phyloP scores from a whole-genome alignment of 2,113 vertebrate species.

The Indicator maculatus region DNA sequence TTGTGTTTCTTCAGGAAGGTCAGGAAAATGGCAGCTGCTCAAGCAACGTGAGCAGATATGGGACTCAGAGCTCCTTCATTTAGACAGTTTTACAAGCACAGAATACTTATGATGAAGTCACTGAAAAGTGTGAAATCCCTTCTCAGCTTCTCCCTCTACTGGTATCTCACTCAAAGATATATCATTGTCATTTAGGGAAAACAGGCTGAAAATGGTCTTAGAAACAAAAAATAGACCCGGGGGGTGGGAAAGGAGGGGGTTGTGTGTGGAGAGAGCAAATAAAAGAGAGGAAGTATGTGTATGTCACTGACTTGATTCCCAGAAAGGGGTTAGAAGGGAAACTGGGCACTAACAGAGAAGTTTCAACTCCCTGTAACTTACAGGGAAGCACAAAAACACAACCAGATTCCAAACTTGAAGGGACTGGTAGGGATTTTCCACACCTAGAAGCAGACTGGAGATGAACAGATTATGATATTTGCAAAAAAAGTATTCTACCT shows the following conservation, averaged over 20 bases:
- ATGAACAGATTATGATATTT: conserved; percentile 8
- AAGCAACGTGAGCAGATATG: neutral
- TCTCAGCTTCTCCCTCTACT: neutral
- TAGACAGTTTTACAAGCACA: neutral
- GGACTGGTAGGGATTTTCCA: conserved; percentile 1
- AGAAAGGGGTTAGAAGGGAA: neutral
- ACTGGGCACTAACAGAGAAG: neutral
- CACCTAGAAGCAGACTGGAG: neutral
- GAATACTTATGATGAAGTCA: neutral
- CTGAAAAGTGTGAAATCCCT: neutral
- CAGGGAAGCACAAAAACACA: neutral
- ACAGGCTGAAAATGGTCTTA: neutral
- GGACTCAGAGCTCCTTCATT: neutral
- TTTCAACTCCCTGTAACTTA: neutral
- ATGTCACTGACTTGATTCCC: neutral
- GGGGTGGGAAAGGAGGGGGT: neutral
- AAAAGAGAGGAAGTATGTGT: neutral
- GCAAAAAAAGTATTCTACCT: neutral
- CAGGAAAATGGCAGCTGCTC: neutral
- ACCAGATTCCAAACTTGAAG: neutral
- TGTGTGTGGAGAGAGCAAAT: no score
- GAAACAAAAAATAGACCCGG: neutral
- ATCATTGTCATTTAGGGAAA: neutral
- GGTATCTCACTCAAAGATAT: neutral
- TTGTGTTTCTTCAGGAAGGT: neutral